Evolutionary conservation across 2,888 invertebrate species (phyloP), one percentile per base, ranked within the genome.

Genomic region (Nowickia ferox): DNA sequence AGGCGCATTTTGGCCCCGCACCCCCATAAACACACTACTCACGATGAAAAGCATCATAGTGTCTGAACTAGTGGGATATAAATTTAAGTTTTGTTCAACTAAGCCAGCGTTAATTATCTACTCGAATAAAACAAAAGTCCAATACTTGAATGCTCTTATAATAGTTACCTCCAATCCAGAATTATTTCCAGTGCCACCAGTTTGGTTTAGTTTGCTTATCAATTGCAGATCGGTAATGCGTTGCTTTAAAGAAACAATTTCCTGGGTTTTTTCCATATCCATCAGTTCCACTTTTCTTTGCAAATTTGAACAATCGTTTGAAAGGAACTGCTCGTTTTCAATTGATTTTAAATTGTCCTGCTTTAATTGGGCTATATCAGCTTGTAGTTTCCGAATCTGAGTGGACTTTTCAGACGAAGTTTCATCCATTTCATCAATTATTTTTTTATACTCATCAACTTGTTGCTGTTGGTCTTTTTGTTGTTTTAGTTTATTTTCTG

Each of bases 381-480:
- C 48, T 55, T 90, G 87, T 0, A 89, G 87, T 55, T 88, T 72
- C 19, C 78, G 57, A 42, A 90, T 42, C 53, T 87, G 83, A 3
- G 44, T 48, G 9, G 87, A 76, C 65, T 90, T 91, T 3, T 77
- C 87, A 1, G 66, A 85, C n/a, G 88, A 69, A 0, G 88, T 65
- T 1, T 90, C 90, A 57, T 91, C 91, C 90, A 91, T 89, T 86
- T 91, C 91, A 72, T 91, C 91, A 44, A 91, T 89, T 57, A 91
- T 88, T 42, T 88, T 89, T 65, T 90, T 89, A 57, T 91, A 91
- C 46, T 91, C 91, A 1, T 74, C 84, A 38, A 91, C 81, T 51
- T 89, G 89, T 0, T 84, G 78, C 53, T 89, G 87, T 30, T 89
- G 87, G 0, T 90, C 90, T 48, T 88, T 88, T 48, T 84, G 87